Evolutionary conservation across 2,797 vertebrate genomes (phyloP).

Genomic region (Thalassophryne amazonica): DNA sequence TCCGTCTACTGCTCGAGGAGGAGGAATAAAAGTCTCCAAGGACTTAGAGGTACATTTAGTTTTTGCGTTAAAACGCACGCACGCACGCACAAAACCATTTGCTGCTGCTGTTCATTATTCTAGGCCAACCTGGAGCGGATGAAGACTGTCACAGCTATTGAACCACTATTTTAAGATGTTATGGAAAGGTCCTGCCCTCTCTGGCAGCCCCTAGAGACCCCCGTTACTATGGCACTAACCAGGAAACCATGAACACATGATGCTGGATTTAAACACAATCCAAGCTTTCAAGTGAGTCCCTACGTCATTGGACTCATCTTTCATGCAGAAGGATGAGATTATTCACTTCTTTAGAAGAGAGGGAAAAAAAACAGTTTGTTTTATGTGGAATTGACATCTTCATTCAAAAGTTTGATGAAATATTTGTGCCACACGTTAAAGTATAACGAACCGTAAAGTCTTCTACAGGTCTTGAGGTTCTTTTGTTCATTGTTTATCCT

Average conservation of each 20-base stretch:
- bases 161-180: constrained; percentile 39
- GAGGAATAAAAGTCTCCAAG: constrained; percentile 28
- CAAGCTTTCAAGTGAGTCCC: constrained; percentile 11
- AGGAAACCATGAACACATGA: constrained; percentile 39
- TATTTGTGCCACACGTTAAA: too few species aligned
- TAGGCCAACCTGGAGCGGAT: not conserved
- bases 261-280: constrained; percentile 25
- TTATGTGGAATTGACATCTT: too few species aligned
- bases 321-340: constrained; percentile 36
- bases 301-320: constrained; percentile 37
- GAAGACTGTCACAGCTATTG: constrained; percentile 13
- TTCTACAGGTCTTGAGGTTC: too few species aligned
- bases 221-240: constrained; percentile 48
- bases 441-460: too few species aligned
- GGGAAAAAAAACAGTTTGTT: not conserved
- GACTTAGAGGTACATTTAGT: not conserved
- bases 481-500: too few species aligned
- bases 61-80: not conserved
- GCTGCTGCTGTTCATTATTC: constrained; percentile 17
- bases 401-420: too few species aligned
- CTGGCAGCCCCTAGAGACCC: constrained; percentile 50
- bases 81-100: not conserved
- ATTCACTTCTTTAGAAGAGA: constrained; percentile 21
- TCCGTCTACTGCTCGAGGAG: not conserved
- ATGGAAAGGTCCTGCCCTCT: constrained; percentile 47